These are phyloP conservation scores for Acleris literana DNA, from an alignment of 2,888 invertebrate species.

Conservation along the genomic window DNA sequence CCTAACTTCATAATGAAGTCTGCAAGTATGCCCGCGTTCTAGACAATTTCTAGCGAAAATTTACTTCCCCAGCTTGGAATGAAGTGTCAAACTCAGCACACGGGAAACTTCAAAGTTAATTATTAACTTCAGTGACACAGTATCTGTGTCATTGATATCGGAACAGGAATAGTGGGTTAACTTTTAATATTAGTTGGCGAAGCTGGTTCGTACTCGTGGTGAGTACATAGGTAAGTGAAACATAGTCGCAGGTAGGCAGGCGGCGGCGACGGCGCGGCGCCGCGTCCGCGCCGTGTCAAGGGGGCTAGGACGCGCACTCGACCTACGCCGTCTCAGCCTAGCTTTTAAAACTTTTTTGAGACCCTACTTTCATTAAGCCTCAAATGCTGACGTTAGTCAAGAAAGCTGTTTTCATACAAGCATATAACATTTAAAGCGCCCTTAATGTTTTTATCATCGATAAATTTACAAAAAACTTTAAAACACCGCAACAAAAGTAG, in stretches of 20 bases:
- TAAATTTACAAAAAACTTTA: neutral
- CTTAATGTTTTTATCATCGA: neutral
- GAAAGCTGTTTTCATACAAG: conserved; percentile 8
- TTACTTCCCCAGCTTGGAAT: conserved; percentile 57
- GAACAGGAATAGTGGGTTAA: conserved; percentile 8
- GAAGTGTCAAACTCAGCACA: conserved; percentile 70
- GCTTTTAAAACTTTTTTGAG: conserved; percentile 73
- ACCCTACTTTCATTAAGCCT: conserved; percentile 69
- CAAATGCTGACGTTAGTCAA: conserved; percentile 18
- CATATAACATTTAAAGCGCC: neutral
- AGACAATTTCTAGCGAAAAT: conserved; percentile 66
- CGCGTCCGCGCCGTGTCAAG: conserved; percentile 64
- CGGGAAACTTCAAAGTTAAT: conserved; percentile 71
- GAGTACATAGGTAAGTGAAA: conserved; percentile 11
- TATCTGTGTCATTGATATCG: conserved; percentile 56
- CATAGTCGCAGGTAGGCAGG: conserved; percentile 7
- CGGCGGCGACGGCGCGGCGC: conserved; percentile 43
- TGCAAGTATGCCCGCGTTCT: conserved; percentile 44
- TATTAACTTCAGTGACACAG: conserved; percentile 69
- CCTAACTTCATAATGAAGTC: conserved; percentile 48
- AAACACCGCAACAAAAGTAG: no score
- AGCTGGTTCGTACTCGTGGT: neutral
- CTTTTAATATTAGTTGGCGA: conserved; percentile 14
- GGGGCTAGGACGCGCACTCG: conserved; percentile 71
- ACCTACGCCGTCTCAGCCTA: conserved; percentile 65